Percentiles rank a stretch among this genome's conserved stretches.
Evolutionary conservation across 35 echinoderm and acorn worm species (phyloP).

Genomic region (Ptychodera flava): DNA sequence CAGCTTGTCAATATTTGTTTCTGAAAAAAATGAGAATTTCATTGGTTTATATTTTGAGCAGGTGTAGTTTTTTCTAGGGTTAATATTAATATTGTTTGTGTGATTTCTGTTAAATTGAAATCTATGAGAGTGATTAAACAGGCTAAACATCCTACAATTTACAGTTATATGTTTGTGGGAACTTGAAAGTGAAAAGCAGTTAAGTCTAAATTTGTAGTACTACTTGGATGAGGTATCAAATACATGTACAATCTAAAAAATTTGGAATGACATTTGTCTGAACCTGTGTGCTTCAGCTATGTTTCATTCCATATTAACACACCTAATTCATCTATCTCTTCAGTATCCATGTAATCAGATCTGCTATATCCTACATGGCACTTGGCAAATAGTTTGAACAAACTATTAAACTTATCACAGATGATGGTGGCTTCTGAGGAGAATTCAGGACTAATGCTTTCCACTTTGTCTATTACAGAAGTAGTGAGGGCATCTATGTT

Average conservation of each 20-base stretch:
- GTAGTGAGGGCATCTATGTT: no score
- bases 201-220: neutral
- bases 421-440: no score
- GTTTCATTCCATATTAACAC: no score
- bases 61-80: neutral
- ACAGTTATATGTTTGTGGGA: neutral
- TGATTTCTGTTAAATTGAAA: neutral
- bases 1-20: constrained; percentile 22
- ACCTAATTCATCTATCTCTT: no score
- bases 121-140: neutral
- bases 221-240: neutral
- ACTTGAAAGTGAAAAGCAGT: neutral
- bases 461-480: no score
- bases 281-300: neutral
- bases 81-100: neutral
- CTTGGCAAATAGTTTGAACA: no score
- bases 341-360: no score
- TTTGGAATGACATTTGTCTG: no score
- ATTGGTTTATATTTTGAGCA: neutral
- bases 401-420: no score
- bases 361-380: no score
- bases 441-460: no score
- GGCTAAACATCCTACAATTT: neutral
- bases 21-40: constrained; percentile 19
- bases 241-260: no score